Evolutionary conservation across 2,797 vertebrate genomes (phyloP), one percentile per base, ranked within the genome.

Genomic region (Chelon auratus): DNA sequence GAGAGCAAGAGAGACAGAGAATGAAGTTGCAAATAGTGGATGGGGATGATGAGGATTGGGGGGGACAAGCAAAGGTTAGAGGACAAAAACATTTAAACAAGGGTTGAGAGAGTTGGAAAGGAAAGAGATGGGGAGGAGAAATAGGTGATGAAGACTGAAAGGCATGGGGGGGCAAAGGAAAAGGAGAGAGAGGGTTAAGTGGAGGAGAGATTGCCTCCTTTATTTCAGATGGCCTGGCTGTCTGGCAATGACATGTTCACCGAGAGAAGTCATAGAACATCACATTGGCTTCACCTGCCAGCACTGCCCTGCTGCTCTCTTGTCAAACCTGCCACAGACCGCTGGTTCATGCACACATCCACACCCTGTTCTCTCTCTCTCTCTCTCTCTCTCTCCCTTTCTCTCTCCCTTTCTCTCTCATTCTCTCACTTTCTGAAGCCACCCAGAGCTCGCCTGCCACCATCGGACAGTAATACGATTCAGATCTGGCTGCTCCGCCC

Each of bases 391-490:
- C 76, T 51, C 47, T 51, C 50, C 3, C 24, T 24, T 3, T 24
- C 24, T 24, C 26, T 54, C 68, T 65, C 76, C 47, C 39, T 45
- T 43, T 71, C 43, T 72, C 59, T 73, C 51, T 73, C 58, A 68
- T 72, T 82, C 74, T 80, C 68, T 70, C 72, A 55, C 83, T 81
- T 59, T 72, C 71, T 66, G 24, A 61, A 68, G 68, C 64, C 12
- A 33, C 78, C 67, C 68, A 76, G 83, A 90, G 77, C 37, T 48
- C 1, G 43, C 51, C 75, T 87, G 86, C 77, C 86, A 84, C 84
- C 72, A 59, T 71, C 62, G 67, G 89, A 90, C 88, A 81, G 87
- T 91, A 93, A 93, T 91, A 85, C 71, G 78, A 92, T 93, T 90
- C 88, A 84, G 86, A 89, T 91, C 83, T 68, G 69, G 79, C 82